Base-by-base conservation (phyloP, 2,888 invertebrate species). In the Rhagophthalmus giganteus region DNA sequence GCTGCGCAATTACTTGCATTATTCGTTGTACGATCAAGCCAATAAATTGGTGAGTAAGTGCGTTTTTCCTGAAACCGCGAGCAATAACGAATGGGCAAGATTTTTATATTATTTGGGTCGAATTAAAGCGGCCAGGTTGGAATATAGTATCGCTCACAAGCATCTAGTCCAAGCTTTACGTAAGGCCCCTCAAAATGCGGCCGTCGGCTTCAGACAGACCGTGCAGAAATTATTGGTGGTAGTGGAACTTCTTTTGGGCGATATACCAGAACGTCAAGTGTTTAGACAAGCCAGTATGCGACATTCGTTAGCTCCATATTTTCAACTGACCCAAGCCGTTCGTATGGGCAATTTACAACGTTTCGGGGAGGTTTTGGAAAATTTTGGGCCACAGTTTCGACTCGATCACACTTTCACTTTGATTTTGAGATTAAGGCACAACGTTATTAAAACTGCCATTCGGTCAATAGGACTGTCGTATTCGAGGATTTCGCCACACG, bases 11-110 rank as follows among this genome's bases (percentile, higher is more conserved):
- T 99, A 99, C 73, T 79, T 99, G 15, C 90, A 95, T 71, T 95
- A 94, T 72, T 93, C 94, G 60, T 78, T 98, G 13, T 98, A 96
- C 74, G 96, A 97, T 77, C 96, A 98, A 76, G 91, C 99, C 1
- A 95, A 97, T 70, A 98, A 98, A 73, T 80, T 99, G 58, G 96
- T 98, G 0, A 90, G 94, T 54, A 99, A 98, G 74, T 94, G 95
- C 8, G 90, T 93, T 0, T 98, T 93, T 69, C 99, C 99, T 1
- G 98, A 98, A 76, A 87, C 87, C 59, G 97, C 96, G 1, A 94
- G 95, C 69, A 99, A 98, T 74, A 99, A 98, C 78, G 98, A 99
- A 72, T 96, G 96, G 93, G 98, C 99, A 2, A 82, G 99, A 70
- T 98, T 93, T 74, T 81, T 97, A 61, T 99, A 95, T 73, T 99